phyloP scores from a whole-genome alignment of 2,113 vertebrate species.

The Centropus unirufus region DNA sequence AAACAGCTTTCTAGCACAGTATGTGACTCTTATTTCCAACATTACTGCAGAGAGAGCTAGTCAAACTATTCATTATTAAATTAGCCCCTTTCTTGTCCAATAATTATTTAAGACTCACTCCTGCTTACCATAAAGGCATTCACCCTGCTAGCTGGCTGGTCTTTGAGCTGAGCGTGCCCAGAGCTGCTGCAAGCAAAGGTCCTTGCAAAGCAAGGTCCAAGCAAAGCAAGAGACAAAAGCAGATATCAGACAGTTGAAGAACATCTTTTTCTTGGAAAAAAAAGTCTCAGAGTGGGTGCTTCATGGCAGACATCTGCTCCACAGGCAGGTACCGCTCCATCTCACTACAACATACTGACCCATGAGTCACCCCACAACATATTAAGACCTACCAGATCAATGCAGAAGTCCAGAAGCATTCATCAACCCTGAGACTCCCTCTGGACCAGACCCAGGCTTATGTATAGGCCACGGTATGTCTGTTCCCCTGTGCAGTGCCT shows the following conservation, averaged over 20 bases:
- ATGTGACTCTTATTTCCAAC: neutral
- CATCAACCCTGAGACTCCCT: too few species aligned
- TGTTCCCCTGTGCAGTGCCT: neutral
- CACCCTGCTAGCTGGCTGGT: neutral
- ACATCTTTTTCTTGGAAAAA: neutral
- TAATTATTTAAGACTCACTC: neutral
- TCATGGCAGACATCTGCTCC: neutral
- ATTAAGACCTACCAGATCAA: neutral
- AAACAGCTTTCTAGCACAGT: neutral
- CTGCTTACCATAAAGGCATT: neutral
- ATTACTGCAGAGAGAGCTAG: neutral
- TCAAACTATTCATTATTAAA: neutral
- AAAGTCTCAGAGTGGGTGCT: neutral
- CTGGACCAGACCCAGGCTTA: neutral
- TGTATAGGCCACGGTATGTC: rapidly evolving
- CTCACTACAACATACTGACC: neutral
- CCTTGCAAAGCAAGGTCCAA: too few species aligned
- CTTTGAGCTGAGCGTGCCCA: neutral
- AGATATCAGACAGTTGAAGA: neutral
- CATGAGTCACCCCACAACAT: rapidly evolving
- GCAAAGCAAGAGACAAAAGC: neutral
- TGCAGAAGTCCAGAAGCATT: neutral
- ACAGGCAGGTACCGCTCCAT: neutral
- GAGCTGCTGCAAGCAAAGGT: neutral
- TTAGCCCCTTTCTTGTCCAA: neutral